phyloP scores from a whole-genome alignment of 2,797 vertebrate genomes.

The Caiman crocodilus region DNA sequence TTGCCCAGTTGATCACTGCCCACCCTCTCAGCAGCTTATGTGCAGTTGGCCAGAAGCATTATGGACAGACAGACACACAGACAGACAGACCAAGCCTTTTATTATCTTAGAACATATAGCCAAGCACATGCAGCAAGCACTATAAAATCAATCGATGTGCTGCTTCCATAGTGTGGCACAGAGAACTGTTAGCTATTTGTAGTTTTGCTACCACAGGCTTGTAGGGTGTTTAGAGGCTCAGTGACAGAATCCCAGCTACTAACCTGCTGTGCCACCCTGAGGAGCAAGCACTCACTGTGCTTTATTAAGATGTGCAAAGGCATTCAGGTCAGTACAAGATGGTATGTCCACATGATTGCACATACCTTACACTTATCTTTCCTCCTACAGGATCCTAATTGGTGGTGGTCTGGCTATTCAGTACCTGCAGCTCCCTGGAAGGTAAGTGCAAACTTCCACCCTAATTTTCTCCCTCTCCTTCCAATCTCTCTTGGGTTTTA shows the following conservation, averaged over 20 bases:
- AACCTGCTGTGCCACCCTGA: not conserved
- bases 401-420: not conserved
- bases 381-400: too few relatives aligned
- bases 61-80: too few relatives aligned
- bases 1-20: too few relatives aligned
- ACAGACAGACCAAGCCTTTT: too few relatives aligned
- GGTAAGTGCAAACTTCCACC: not conserved
- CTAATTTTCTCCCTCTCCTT: not conserved
- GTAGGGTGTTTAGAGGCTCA: not conserved
- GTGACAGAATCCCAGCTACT: not conserved
- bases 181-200: too few relatives aligned
- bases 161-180: not conserved
- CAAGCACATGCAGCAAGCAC: not conserved
- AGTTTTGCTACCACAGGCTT: not conserved
- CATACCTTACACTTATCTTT: not conserved
- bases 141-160: not conserved
- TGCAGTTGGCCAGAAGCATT: too few relatives aligned
- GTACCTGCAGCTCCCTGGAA: not conserved
- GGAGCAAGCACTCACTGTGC: not conserved
- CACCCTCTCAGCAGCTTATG: too few relatives aligned
- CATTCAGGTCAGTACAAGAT: not conserved
- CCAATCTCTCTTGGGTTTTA: not conserved
- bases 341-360: not conserved
- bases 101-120: too few relatives aligned
- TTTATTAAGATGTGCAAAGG: not conserved